phyloP scores from a whole-genome alignment of 2,113 vertebrate genomes.

The Bufo bufo region DNA sequence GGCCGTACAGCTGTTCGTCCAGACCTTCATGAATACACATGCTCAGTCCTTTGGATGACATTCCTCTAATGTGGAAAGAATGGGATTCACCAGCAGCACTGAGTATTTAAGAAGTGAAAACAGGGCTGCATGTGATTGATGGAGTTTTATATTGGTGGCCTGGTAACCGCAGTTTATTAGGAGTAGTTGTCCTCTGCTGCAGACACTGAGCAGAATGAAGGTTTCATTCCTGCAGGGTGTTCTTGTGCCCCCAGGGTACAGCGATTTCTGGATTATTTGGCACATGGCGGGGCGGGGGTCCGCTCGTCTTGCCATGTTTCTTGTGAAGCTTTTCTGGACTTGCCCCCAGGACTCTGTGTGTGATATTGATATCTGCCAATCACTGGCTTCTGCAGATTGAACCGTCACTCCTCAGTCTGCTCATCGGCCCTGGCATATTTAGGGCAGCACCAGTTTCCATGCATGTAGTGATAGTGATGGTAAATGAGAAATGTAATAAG shows the following conservation, averaged over 20 bases:
- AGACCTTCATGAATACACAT: neutral
- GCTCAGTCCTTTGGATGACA: neutral
- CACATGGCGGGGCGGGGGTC: neutral
- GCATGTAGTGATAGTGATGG: neutral
- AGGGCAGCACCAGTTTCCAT: conserved; percentile 2
- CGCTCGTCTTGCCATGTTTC: neutral
- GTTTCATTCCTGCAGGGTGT: neutral
- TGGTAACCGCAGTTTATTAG: too few species aligned
- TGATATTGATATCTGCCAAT: conserved; percentile 33
- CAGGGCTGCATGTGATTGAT: too few species aligned
- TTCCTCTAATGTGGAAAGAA: too few species aligned
- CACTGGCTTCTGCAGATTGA: neutral
- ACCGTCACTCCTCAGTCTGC: neutral
- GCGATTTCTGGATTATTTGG: neutral
- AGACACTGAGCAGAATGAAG: neutral
- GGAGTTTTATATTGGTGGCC: too few species aligned
- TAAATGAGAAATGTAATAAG: neutral
- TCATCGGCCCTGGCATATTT: conserved; percentile 27
- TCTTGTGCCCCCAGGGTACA: neutral
- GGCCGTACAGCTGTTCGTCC: too few species aligned
- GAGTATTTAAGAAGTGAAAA: neutral
- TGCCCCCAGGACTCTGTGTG: neutral
- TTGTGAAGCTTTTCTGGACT: neutral
- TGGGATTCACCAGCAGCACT: neutral
- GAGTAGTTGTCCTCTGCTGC: neutral